Conservation (phyloP, 2,113 vertebrate species). For the Zosterops borbonicus region DNA sequence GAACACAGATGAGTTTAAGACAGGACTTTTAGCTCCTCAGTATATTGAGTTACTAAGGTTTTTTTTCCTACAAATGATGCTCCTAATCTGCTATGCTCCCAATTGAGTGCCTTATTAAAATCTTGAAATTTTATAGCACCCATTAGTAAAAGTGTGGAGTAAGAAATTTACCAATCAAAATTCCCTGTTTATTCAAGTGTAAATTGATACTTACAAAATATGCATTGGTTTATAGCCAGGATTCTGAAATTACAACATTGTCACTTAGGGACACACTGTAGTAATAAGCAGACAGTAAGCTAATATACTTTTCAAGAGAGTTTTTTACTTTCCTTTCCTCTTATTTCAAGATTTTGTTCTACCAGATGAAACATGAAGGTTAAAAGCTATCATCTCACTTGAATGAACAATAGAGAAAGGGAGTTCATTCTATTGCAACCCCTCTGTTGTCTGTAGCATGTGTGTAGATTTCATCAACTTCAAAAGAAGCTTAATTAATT, state of each 20-base stretch:
- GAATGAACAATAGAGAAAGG: background rate
- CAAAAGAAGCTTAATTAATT: constrained; percentile 49
- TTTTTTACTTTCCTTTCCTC: background rate
- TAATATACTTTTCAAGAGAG: background rate
- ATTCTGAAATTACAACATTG: constrained; percentile 14
- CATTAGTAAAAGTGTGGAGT: constrained; percentile 55
- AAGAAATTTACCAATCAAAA: constrained; percentile 62
- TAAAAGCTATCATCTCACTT: background rate
- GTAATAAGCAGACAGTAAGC: constrained; percentile 1
- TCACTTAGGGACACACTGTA: background rate
- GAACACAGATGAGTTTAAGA: constrained; percentile 46
- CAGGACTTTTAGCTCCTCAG: constrained; percentile 9
- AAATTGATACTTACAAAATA: constrained; percentile 63
- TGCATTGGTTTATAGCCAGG: constrained; percentile 22
- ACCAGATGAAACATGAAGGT: background rate
- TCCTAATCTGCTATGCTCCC: constrained; percentile 42
- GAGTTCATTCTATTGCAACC: background rate
- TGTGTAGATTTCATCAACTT: constrained; percentile 35
- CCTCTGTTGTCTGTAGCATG: background rate
- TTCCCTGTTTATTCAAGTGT: constrained; percentile 42
- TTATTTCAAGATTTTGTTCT: background rate
- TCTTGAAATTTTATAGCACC: constrained; percentile 36
- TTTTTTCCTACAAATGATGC: constrained; percentile 46
- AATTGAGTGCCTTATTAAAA: constrained; percentile 58
- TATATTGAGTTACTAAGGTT: constrained; percentile 17